Evolutionary conservation across 2,113 vertebrate species (phyloP).

Genomic region (Corapipo altera): DNA sequence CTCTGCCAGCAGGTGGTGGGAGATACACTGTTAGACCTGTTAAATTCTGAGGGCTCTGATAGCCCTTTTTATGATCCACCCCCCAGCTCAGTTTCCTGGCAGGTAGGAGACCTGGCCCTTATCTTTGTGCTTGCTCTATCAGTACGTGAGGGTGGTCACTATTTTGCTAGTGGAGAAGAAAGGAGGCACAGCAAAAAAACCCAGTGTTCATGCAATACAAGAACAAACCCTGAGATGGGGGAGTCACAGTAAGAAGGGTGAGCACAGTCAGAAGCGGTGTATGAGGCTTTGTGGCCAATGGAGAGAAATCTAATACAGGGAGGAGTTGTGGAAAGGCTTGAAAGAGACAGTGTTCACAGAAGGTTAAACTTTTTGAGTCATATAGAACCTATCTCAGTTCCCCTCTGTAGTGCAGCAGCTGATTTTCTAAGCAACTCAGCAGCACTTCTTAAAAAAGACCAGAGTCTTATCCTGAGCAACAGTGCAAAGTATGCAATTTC

Average conservation of each 20-base stretch:
- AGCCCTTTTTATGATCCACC: neutral
- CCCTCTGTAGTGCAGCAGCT: neutral
- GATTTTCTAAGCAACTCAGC: neutral
- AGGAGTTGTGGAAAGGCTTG: neutral
- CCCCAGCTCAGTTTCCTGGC: neutral
- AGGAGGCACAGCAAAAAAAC: neutral
- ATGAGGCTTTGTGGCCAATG: neutral
- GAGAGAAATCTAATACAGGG: neutral
- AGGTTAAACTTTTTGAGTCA: neutral
- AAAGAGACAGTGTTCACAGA: neutral
- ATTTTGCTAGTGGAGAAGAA: neutral
- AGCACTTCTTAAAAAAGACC: neutral
- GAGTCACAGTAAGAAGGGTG: neutral
- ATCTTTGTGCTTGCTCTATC: neutral
- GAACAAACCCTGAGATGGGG: neutral
- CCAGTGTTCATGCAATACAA: rapidly evolving
- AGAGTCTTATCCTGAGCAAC: neutral
- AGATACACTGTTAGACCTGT: neutral
- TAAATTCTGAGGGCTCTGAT: neutral
- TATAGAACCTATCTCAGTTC: neutral
- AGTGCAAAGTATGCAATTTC: neutral
- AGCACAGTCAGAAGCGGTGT: neutral
- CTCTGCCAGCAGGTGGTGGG: neutral
- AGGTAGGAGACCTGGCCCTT: neutral
- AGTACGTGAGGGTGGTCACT: neutral